phyloP scores from a whole-genome alignment of 2,113 vertebrate genomes.

The Merops nubicus region DNA sequence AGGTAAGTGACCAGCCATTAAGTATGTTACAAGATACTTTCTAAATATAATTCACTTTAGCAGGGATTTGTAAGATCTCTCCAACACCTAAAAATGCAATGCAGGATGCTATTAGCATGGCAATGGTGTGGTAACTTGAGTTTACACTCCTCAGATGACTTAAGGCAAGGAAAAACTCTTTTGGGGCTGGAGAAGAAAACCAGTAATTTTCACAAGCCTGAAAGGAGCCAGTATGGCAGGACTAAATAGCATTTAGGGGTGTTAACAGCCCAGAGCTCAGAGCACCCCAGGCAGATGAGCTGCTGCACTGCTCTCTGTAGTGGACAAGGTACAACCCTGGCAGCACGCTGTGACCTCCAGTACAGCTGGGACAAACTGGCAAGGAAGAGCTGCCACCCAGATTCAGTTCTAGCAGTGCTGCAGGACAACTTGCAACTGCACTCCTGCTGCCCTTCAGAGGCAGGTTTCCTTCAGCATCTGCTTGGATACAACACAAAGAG shows the following conservation, averaged over 20 bases:
- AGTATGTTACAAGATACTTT: constrained; percentile 17
- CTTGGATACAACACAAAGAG: background rate
- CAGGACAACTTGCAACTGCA: background rate
- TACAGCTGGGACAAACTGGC: background rate
- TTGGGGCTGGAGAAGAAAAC: background rate
- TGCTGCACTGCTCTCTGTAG: background rate
- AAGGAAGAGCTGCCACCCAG: background rate
- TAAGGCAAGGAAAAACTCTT: background rate
- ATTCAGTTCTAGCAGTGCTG: background rate
- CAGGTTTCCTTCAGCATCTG: background rate
- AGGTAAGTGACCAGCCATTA: background rate
- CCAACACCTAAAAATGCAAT: background rate
- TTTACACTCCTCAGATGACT: background rate
- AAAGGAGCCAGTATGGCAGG: background rate
- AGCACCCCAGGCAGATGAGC: background rate
- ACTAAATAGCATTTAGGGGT: background rate
- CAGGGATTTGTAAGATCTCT: background rate
- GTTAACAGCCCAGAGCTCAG: background rate
- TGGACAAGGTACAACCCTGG: background rate
- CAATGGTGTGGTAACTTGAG: background rate
- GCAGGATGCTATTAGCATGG: background rate
- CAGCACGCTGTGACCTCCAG: background rate
- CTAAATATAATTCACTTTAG: constrained; percentile 47
- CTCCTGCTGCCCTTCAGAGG: background rate
- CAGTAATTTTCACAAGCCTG: background rate